Percentiles rank a stretch among this genome's conserved stretches.
phyloP scores from a whole-genome alignment of 2,797 vertebrate genomes.

The Alosa sapidissima region DNA sequence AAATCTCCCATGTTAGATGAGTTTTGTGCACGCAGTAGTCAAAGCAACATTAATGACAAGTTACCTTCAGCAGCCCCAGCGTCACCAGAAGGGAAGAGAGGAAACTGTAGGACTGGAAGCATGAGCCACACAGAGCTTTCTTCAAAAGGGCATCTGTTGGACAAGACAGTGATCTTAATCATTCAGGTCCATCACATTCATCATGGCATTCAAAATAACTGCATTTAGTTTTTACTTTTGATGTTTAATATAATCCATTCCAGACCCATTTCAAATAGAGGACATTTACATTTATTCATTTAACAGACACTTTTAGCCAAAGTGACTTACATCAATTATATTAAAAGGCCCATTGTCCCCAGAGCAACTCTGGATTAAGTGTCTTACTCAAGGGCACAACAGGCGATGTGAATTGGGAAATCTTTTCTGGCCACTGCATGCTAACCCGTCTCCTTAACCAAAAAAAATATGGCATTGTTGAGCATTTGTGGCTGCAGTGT shows the following conservation, averaged over 20 bases:
- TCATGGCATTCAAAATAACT: background rate
- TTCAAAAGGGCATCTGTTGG: constrained; percentile 82
- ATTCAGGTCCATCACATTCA: background rate
- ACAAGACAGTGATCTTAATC: constrained; percentile 35
- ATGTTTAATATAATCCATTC: background rate
- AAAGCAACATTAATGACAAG: background rate
- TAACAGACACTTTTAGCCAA: no score
- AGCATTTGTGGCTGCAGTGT: no score
- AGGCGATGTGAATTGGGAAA: no score
- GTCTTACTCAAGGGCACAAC: no score
- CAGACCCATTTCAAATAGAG: background rate
- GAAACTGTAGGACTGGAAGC: constrained; percentile 81
- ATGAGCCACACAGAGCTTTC: constrained; percentile 80
- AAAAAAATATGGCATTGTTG: no score
- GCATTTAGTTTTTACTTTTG: background rate
- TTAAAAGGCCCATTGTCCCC: no score
- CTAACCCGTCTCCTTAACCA: no score
- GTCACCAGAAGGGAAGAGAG: constrained; percentile 84
- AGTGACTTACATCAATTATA: no score
- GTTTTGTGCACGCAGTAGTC: background rate
- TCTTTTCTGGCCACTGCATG: no score
- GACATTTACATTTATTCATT: no score
- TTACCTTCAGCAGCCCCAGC: constrained; percentile 93
- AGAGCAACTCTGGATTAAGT: no score
- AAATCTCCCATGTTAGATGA: background rate